Evolutionary conservation across 2,888 invertebrate species (phyloP), one percentile per base, ranked within the genome.

Genomic region (Mellilla xanthometata): DNA sequence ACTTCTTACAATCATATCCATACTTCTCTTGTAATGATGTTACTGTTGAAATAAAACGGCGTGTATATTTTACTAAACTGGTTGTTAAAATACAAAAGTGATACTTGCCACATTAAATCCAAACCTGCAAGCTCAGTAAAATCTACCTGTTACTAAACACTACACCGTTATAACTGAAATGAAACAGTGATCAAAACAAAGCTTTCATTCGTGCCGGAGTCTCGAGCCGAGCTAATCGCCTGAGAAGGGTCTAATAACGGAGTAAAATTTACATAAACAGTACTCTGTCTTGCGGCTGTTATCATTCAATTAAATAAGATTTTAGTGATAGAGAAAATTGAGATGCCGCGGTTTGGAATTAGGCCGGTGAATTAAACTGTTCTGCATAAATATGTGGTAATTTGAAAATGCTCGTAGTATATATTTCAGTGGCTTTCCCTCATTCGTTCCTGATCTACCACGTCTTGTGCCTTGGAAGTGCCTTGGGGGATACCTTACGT

Each of bases 261-360:
- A 83, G 76, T 79, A 67, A 77, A 83, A 88, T 86, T 85, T 81
- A 80, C 85, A 84, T 85, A 86, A 87, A 85, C 81, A 84, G 73
- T 70, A 68, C 64, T 65, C 67, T 77, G 68, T 82, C 87, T 86
- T 81, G 80, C 74, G 86, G 83, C 73, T 87, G 81, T 88, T 87
- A 85, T 88, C 77, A 81, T 87, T 88, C 81, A 86, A 87, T 88
- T 87, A 87, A 76, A 84, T 82, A 80, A 83, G 84, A 85, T 84
- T 84, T 83, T 70, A 49, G 77, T 65, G 71, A 77, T 79, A 76
- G 73, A 73, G 72, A 73, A 56, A 62, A 56, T 66, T 77, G 77
- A 81, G 78, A 80, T 81, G 77, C 66, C 75, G 58, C 61, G 53
- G 60, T 58, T 7, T 7, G 32, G 22, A 28, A n/a, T 36, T 41